Conservation (phyloP, 2,888 invertebrate species). For the Melanostoma mellinum region DNA sequence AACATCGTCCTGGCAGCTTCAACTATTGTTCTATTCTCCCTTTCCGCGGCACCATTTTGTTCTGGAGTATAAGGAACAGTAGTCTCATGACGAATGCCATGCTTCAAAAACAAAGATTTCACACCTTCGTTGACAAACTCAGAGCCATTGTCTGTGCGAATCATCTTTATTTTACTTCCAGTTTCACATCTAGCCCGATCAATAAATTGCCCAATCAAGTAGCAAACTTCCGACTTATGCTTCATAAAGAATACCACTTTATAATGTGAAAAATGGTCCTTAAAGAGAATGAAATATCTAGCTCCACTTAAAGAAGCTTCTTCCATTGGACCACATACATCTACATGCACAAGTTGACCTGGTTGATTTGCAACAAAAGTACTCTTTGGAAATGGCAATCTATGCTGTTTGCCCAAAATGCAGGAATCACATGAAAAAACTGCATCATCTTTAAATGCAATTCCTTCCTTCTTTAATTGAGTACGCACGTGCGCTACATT, state of each 20-base stretch:
- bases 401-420: conserved; percentile 70
- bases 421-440: conserved; percentile 71
- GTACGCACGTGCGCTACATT: conserved; percentile 67
- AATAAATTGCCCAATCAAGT: too few species aligned
- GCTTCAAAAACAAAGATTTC: conserved; percentile 62
- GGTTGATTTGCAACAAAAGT: conserved; percentile 29
- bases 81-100: conserved; percentile 73
- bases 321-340: conserved; percentile 43
- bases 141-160: background rate
- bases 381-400: conserved; percentile 52
- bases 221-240: too few species aligned
- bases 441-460: conserved; percentile 46
- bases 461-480: conserved; percentile 51
- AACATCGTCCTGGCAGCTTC: conserved; percentile 75
- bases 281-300: too few species aligned
- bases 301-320: conserved; percentile 25
- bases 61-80: conserved; percentile 76
- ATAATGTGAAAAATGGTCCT: too few species aligned
- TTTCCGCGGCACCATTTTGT: conserved; percentile 78
- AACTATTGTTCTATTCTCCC: conserved; percentile 77
- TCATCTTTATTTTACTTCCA: too few species aligned
- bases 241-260: too few species aligned
- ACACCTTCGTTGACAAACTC: conserved; percentile 32
- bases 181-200: too few species aligned
- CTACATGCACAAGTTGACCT: conserved; percentile 57